Percentiles rank a stretch among this genome's conserved stretches.
Conservation (phyloP, 2,797 vertebrate species). For the Periophthalmus magnuspinnatus region DNA sequence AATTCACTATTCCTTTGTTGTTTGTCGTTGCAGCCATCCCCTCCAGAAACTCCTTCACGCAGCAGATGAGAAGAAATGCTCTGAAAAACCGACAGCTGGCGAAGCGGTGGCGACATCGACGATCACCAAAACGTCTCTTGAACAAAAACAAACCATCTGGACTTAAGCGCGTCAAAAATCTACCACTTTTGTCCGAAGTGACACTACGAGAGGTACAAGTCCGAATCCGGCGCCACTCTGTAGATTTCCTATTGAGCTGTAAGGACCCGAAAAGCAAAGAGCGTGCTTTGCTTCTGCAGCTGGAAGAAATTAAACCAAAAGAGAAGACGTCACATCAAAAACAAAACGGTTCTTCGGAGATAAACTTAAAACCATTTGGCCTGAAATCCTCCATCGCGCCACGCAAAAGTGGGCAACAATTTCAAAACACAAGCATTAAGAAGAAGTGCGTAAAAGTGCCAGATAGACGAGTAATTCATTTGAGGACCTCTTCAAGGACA, state of each 20-base stretch:
- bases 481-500: conserved; percentile 60
- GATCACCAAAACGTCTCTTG: conserved; percentile 48
- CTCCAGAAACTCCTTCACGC: conserved; percentile 78
- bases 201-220: conserved; percentile 68
- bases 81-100: conserved; percentile 73
- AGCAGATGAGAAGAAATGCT: conserved; percentile 80
- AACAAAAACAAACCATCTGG: conserved; percentile 31
- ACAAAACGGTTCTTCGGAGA: conserved; percentile 28
- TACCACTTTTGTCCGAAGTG: conserved; percentile 55
- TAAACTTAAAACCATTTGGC: conserved; percentile 65
- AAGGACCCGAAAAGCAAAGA: conserved; percentile 74
- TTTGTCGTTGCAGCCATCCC: conserved; percentile 71
- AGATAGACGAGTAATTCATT: conserved; percentile 30
- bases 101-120: conserved; percentile 70
- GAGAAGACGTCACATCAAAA: conserved; percentile 17
- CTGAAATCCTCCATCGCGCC: conserved; percentile 42
- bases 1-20: conserved; percentile 23
- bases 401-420: conserved; percentile 28
- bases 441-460: conserved; percentile 48
- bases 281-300: conserved; percentile 61
- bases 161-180: conserved; percentile 29
- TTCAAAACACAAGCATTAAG: conserved; percentile 24
- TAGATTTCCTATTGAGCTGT: conserved; percentile 75
- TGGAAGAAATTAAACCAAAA: conserved; percentile 62
- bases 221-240: conserved; percentile 71